These are phyloP conservation scores for Procambarus virginalis DNA, from an alignment of 1,140 invertebrate genomes.

Conservation along the genomic window DNA sequence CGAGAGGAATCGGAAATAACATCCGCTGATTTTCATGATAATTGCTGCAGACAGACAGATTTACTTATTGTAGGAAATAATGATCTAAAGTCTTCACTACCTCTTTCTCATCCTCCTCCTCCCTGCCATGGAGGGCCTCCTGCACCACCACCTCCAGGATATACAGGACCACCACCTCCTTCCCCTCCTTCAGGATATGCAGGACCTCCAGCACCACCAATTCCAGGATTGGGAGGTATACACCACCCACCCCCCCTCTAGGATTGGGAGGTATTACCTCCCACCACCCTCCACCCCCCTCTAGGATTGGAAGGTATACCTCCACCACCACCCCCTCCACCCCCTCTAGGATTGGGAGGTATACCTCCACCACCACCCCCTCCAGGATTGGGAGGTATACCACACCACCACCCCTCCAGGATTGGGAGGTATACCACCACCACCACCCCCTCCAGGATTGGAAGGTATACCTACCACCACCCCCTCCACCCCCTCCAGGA, in stretches of 20 bases:
- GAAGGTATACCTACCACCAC: background rate
- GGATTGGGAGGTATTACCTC: no score
- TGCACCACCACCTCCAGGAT: no score
- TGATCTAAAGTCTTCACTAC: no score
- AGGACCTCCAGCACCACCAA: background rate
- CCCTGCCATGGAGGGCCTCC: no score
- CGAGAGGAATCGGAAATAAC: no score
- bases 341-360: background rate
- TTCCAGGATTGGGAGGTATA: background rate
- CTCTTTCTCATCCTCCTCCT: no score
- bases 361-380: no score
- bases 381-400: no score
- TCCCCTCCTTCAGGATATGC: background rate
- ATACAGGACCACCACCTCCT: background rate
- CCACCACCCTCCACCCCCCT: background rate
- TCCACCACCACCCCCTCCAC: background rate
- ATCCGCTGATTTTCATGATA: no score
- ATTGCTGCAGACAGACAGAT: no score
- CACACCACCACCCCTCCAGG: background rate
- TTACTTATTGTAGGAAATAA: no score
- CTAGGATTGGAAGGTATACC: no score
- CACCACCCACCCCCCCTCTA: background rate
- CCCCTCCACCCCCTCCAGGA: background rate
- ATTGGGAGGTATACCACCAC: background rate
- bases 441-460: background rate